phyloP scores from a whole-genome alignment of 2,888 invertebrate genomes.

The Romanomermis culicivorax region DNA sequence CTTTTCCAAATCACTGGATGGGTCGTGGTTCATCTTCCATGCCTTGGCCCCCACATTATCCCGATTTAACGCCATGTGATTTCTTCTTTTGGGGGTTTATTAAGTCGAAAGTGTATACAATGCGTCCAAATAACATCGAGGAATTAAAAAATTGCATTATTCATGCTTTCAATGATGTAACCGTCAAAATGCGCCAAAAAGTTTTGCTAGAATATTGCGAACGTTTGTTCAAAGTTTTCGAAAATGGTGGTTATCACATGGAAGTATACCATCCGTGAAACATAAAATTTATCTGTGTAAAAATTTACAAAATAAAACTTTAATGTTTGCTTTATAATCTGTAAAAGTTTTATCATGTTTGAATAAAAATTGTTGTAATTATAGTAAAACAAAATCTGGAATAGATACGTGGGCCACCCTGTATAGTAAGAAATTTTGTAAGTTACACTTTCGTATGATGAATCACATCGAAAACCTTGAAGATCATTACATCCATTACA shows the following conservation, averaged over 20 bases:
- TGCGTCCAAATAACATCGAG: too few relatives aligned
- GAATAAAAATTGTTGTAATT: neutral
- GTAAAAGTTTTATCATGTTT: neutral
- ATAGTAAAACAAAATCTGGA: neutral
- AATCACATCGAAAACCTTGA: too few relatives aligned
- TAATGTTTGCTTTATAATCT: neutral
- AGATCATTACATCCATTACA: too few relatives aligned
- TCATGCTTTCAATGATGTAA: too few relatives aligned
- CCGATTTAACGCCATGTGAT: constrained; percentile 12
- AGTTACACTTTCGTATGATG: too few relatives aligned
- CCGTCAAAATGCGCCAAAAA: neutral
- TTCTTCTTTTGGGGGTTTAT: neutral
- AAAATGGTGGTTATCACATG: neutral
- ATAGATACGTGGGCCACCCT: neutral
- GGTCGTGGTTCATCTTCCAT: constrained; percentile 3
- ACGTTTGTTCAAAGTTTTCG: too few relatives aligned
- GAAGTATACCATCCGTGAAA: neutral
- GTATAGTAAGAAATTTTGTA: too few relatives aligned
- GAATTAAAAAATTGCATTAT: too few relatives aligned
- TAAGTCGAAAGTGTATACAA: too few relatives aligned
- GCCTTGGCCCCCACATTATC: neutral
- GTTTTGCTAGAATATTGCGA: neutral
- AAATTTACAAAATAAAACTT: too few relatives aligned
- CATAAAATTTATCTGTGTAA: too few relatives aligned
- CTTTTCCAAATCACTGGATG: neutral